Evolutionary conservation across 2,797 vertebrate genomes (phyloP).

Genomic region (Rhadinocentrus ornatus): DNA sequence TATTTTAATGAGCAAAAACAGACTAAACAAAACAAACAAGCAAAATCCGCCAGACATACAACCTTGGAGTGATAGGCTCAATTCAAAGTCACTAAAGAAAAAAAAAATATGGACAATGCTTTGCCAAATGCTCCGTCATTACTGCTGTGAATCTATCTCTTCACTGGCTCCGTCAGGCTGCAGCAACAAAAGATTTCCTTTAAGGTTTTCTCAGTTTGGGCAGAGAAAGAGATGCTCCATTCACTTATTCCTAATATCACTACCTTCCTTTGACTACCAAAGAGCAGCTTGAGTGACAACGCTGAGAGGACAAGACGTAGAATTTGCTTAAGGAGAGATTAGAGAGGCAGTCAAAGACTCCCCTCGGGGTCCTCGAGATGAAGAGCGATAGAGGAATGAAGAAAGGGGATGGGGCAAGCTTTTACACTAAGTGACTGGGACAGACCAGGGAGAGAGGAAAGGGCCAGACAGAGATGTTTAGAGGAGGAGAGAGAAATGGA

Average conservation of each 20-base stretch:
- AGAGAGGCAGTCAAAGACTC: slow-evolving; percentile 55
- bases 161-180: slow-evolving; percentile 42
- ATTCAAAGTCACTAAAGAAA: slow-evolving; percentile 46
- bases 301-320: slow-evolving; percentile 25
- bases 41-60: slow-evolving; percentile 51
- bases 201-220: slow-evolving; percentile 14
- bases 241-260: slow-evolving; percentile 29
- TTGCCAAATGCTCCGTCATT: slow-evolving; percentile 47
- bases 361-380: slow-evolving; percentile 68
- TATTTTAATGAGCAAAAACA: slow-evolving; percentile 45
- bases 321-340: slow-evolving; percentile 56
- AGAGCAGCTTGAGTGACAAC: slow-evolving; percentile 36
- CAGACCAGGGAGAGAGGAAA: slow-evolving; percentile 51
- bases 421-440: slow-evolving; percentile 70
- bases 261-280: slow-evolving; percentile 36
- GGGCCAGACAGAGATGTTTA: slow-evolving; percentile 72
- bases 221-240: slow-evolving; percentile 4
- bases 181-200: slow-evolving; percentile 26
- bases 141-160: slow-evolving; percentile 44
- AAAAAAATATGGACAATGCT: slow-evolving; percentile 57
- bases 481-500: slow-evolving; percentile 66
- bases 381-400: slow-evolving; percentile 57
- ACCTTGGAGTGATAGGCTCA: slow-evolving; percentile 49
- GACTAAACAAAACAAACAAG: slow-evolving; percentile 42
- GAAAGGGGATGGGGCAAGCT: slow-evolving; percentile 25